A percentile compares a stretch with the other conserved stretches of the same genome.
Evolutionary conservation across 2,888 invertebrate species (phyloP).

Genomic region (Deilephila porcellus): DNA sequence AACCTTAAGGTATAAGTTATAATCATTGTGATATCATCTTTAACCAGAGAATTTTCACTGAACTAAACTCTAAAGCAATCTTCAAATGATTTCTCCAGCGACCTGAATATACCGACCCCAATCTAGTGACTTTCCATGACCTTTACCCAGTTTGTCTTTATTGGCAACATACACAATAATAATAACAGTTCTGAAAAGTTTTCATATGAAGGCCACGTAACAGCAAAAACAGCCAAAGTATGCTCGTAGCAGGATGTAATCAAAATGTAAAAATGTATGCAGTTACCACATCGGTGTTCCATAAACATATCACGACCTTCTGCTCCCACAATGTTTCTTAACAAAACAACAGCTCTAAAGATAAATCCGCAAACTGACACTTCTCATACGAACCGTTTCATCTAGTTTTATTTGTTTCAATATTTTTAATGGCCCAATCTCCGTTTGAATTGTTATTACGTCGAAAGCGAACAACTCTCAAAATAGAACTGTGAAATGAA

Average conservation of each 20-base stretch:
- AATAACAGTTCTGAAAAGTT: not conserved
- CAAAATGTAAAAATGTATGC: not conserved
- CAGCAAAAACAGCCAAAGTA: too few species aligned
- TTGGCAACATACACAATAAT: too few species aligned
- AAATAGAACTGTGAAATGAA: conserved; percentile 13
- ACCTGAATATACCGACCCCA: too few species aligned
- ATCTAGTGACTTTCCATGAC: too few species aligned
- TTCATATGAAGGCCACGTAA: not conserved
- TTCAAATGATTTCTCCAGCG: too few species aligned
- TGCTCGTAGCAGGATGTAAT: too few species aligned
- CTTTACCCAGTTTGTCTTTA: too few species aligned
- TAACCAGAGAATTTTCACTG: too few species aligned
- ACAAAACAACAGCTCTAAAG: conserved; percentile 18
- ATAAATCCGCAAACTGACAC: conserved; percentile 17
- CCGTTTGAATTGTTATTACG: conserved; percentile 11
- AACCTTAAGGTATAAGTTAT: too few species aligned
- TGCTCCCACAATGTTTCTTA: conserved; percentile 23
- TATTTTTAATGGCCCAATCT: conserved; percentile 25
- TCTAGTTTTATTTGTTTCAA: conserved; percentile 30
- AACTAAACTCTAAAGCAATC: too few species aligned
- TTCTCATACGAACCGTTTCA: conserved; percentile 24
- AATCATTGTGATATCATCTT: too few species aligned
- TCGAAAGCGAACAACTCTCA: not conserved
- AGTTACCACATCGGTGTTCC: not conserved
- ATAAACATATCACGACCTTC: conserved; percentile 22